phyloP scores from a whole-genome alignment of 2,113 vertebrate genomes.

The Tachuris rubrigastra region DNA sequence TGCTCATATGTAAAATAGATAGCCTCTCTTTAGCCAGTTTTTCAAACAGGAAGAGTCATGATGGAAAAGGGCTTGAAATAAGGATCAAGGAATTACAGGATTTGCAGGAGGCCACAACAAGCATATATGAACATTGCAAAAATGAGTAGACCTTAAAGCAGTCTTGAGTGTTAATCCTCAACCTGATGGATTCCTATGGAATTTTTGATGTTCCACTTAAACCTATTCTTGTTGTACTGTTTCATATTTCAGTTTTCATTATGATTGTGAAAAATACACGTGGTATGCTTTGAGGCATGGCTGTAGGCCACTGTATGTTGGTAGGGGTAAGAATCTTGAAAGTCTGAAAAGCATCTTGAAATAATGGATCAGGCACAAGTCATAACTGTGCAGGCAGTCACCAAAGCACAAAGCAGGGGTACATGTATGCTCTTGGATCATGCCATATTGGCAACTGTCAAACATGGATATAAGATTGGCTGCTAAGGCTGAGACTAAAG shows the following conservation, averaged over 20 bases:
- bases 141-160: neutral
- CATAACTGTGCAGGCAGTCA: neutral
- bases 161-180: neutral
- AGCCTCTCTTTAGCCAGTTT: neutral
- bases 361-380: neutral
- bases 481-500: neutral
- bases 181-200: neutral
- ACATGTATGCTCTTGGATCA: neutral
- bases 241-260: neutral
- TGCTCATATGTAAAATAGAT: neutral
- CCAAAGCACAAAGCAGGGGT: neutral
- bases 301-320: neutral
- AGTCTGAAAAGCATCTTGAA: neutral
- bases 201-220: neutral
- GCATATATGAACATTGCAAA: neutral
- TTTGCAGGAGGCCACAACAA: neutral
- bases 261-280: neutral
- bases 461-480: neutral
- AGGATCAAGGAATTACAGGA: neutral
- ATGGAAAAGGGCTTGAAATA: neutral
- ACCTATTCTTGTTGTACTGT: neutral
- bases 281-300: neutral
- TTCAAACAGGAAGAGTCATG: neutral
- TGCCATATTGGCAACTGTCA: neutral
- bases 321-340: neutral